phyloP scores from a whole-genome alignment of 1,140 invertebrate species.

The Drosophila azteca region DNA sequence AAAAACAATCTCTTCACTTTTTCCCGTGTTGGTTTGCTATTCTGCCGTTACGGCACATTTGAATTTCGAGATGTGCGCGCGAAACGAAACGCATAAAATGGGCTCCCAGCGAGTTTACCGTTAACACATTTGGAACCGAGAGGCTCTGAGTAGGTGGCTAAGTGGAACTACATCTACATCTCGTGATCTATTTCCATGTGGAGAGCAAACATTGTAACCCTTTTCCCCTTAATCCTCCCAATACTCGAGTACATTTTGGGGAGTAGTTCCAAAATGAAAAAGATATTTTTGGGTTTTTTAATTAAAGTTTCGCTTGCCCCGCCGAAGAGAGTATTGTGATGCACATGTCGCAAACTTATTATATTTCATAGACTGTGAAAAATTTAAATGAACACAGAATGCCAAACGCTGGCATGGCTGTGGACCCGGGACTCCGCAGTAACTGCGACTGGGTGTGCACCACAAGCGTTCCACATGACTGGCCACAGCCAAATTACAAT shows the following conservation, averaged over 20 bases:
- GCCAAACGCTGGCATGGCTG: slow-evolving; percentile 24
- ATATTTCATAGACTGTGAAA: slow-evolving; percentile 83
- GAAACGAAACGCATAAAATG: slow-evolving; percentile 66
- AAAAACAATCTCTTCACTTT: slow-evolving; percentile 24
- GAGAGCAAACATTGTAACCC: slow-evolving; percentile 7
- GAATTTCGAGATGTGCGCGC: slow-evolving; percentile 62
- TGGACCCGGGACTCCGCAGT: slow-evolving; percentile 18
- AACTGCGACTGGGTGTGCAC: slow-evolving; percentile 30
- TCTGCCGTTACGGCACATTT: slow-evolving; percentile 73
- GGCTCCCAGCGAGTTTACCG: slow-evolving; percentile 59
- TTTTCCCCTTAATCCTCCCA: neutral
- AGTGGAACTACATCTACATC: slow-evolving; percentile 11
- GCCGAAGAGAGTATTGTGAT: slow-evolving; percentile 9
- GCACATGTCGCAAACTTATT: slow-evolving; percentile 82
- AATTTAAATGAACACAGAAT: slow-evolving; percentile 68
- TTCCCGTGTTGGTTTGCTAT: slow-evolving; percentile 54
- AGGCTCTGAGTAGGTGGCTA: slow-evolving; percentile 44
- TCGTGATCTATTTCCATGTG: slow-evolving; percentile 8
- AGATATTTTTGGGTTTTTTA: slow-evolving; percentile 22
- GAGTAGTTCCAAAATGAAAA: neutral
- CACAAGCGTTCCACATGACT: slow-evolving; percentile 67
- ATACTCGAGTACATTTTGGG: too few species aligned
- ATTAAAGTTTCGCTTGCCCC: slow-evolving; percentile 41
- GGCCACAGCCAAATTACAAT: slow-evolving; percentile 72
- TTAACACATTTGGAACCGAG: slow-evolving; percentile 50